A percentile compares a stretch with the other conserved stretches of the same genome.
phyloP scores from a whole-genome alignment of 2,113 vertebrate genomes.

The Rousettus leschenaultii region DNA sequence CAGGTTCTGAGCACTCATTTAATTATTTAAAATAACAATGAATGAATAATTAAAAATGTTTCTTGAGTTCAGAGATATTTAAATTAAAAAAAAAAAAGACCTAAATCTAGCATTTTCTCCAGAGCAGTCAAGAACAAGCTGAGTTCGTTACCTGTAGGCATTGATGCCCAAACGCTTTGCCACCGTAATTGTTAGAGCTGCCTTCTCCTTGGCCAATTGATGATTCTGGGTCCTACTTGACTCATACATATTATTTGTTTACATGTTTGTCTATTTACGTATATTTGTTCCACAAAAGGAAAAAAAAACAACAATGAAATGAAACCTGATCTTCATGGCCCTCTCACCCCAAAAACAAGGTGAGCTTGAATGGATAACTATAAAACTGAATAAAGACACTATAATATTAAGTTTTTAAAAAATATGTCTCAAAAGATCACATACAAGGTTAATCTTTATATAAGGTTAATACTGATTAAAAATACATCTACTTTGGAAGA shows the following conservation, averaged over 20 bases:
- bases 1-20: constrained; percentile 35
- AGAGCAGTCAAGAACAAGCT: background rate
- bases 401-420: background rate
- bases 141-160: background rate
- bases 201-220: background rate
- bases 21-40: constrained; percentile 78
- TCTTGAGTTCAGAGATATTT: constrained; percentile 67
- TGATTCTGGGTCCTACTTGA: background rate
- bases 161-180: background rate
- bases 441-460: background rate
- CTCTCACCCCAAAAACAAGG: background rate
- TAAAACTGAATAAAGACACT: background rate
- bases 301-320: constrained; percentile 9
- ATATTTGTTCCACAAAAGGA: background rate
- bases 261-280: background rate
- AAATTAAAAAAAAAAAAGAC: constrained; percentile 71
- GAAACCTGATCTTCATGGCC: background rate
- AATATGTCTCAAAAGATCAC: background rate
- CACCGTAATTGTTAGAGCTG: background rate
- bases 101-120: constrained; percentile 41
- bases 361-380: background rate
- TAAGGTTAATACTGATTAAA: background rate
- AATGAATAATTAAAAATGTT: constrained; percentile 69
- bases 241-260: background rate
- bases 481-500: background rate